These are phyloP conservation scores for Saiga tatarica DNA, from an alignment of 2,113 vertebrate species.

Conservation along the genomic window DNA sequence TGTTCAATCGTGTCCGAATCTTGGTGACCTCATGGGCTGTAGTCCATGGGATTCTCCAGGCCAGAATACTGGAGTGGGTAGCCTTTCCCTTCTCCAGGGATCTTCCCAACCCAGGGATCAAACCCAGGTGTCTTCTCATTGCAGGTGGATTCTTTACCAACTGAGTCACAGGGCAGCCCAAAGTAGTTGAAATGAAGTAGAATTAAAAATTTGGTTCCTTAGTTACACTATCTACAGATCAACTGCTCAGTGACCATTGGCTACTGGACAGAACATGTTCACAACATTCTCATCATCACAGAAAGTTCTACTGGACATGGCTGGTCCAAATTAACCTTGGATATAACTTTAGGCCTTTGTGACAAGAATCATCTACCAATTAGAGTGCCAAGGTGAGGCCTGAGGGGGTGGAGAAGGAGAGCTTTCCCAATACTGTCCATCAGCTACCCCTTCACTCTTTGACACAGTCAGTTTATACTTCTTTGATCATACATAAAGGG, in stretches of 20 bases:
- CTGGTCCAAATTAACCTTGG: not conserved
- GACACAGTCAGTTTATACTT: not conserved
- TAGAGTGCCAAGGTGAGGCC: not conserved
- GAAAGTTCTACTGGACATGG: not conserved
- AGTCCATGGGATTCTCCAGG: not conserved
- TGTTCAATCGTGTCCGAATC: fast-evolving
- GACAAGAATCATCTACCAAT: not conserved
- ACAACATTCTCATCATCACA: not conserved
- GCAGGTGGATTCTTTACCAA: not conserved
- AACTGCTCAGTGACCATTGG: not conserved
- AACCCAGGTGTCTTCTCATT: not conserved
- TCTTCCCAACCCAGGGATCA: not conserved
- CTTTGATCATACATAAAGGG: not conserved
- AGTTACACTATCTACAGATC: not conserved
- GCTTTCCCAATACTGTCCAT: not conserved
- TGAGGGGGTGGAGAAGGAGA: not conserved
- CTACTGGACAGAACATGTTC: not conserved
- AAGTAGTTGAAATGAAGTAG: not conserved
- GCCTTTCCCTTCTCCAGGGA: not conserved
- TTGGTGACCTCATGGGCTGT: not conserved
- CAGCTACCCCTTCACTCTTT: not conserved
- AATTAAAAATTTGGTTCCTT: not conserved
- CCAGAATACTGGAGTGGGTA: not conserved
- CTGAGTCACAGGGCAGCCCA: not conserved
- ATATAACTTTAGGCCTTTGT: not conserved